Evolutionary conservation across 2,797 vertebrate species (phyloP), one percentile per base, ranked within the genome.

Genomic region (Hybognathus amarus): DNA sequence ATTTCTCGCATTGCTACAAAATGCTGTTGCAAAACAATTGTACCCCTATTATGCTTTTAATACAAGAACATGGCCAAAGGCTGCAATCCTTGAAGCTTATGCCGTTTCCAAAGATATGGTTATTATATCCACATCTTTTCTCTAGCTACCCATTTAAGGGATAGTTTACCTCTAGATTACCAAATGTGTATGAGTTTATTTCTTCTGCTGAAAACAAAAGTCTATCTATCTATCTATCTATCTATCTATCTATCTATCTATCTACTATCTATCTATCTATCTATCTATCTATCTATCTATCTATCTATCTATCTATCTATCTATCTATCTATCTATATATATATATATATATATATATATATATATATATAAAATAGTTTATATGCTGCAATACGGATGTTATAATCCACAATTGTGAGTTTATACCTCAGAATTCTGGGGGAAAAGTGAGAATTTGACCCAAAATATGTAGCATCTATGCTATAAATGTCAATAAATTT

Each of bases 41-140:
- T 36, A n/a, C 27, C 18, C 47, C 63, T 17, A 30, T 78, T 66
- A 20, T 67, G 20, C 6, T 67, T 67, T 13, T 52, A 66, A 50
- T 67, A 52, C 12, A 1, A 15, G 8, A 17, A 52, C 20, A 67
- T 67, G 13, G 42, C 42, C 10, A 52, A 36, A 52, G 30, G 30
- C 61, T 67, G 27, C 12, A 66, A 30, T 66, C 6, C 76, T 75
- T n/a, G 50, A 75, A 24, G 52, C 22, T 56, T 56, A n/a, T 8
- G 7, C 7, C 1, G 2, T 40, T 75, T 56, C 22, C 13, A 75
- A 38, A 56, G 2, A 75, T 56, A 59, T 59, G 52, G 12, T 75
- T 56, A 75, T 75, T 40, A 24, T 59, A 75, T 75, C 38, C 33
- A 75, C 6, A 36, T 52, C 40, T 78, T 50, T 50, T 10, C 33